Base-by-base conservation (phyloP, 2,797 vertebrate species). In the Eulemur mongoz region DNA sequence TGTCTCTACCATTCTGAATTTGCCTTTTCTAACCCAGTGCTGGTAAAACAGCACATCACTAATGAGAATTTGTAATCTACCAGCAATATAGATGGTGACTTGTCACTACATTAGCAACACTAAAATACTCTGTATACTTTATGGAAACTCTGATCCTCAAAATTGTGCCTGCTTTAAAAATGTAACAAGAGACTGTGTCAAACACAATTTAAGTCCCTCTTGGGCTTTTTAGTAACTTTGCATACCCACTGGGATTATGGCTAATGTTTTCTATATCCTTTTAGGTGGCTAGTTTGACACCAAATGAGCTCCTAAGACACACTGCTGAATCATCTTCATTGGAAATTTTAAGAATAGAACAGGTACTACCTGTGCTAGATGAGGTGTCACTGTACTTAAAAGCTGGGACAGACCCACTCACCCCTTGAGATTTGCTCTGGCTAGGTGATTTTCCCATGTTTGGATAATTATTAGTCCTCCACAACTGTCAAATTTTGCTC, bases 271-370 rank as follows among this genome's bases (percentile, higher is more conserved):
- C 54, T 70, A 83, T 54, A 45, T 73, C 70, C 82, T 96, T 85
- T 83, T 23, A 79, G 61, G 35, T 96, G 85, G 75, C 45, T 73
- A 91, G 25, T 92, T 93, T 92, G 93, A 94, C 69, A 93, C 20
- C 25, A 73, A 27, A 22, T 43, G 84, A 95, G 91, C 63, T 61
- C 95, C 89, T 79, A 23, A 91, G 45, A 78, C 27, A 40, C 18
- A 13, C n/a, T 88, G 70, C 76, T 87, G 88, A 91, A 73, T 93
- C 95, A 27, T 52, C 59, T 72, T 91, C 92, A 70, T 2, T 59
- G 95, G 90, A 85, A 91, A 72, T 91, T 87, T 96, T 95, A 96
- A 81, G 69, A 95, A 93, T 30, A 97, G 89, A 79, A 59, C 23
- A 84, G 20, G 57, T 38, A 91, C 52, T 57, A 35, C 15, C 54